phyloP scores from a whole-genome alignment of 2,888 invertebrate species.

The Acleris literana region DNA sequence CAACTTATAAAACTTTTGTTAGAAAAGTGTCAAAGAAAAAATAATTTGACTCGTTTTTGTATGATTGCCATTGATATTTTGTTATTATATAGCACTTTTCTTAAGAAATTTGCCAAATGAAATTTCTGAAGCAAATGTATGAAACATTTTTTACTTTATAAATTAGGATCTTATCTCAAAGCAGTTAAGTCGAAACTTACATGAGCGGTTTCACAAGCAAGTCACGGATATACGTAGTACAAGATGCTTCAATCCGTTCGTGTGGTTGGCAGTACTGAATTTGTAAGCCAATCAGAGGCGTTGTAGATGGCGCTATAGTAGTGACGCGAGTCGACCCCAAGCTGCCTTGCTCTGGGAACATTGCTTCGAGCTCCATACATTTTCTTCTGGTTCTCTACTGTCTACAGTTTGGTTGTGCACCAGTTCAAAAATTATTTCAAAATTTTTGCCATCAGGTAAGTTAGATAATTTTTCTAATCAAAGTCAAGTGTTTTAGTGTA shows the following conservation, averaged over 20 bases:
- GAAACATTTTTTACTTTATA: conserved; percentile 43
- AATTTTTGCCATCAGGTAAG: conserved; percentile 84
- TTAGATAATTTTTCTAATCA: conserved; percentile 68
- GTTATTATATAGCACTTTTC: conserved; percentile 54
- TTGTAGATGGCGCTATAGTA: conserved; percentile 75
- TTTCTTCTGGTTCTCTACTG: conserved; percentile 83
- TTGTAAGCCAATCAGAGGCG: conserved; percentile 64
- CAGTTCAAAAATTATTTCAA: conserved; percentile 82
- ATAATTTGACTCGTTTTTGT: conserved; percentile 46
- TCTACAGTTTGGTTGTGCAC: conserved; percentile 83
- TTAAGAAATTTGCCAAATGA: conserved; percentile 59
- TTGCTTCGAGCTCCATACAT: conserved; percentile 83
- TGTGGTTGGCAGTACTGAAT: conserved; percentile 67
- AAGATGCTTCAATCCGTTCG: conserved; percentile 55
- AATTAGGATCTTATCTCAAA: conserved; percentile 41
- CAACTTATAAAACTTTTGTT: conserved; percentile 72
- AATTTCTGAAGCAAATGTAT: conserved; percentile 74
- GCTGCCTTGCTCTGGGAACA: conserved; percentile 80
- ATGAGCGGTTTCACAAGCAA: conserved; percentile 44
- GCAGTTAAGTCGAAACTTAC: conserved; percentile 45
- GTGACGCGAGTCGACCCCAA: conserved; percentile 80
- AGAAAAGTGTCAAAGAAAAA: conserved; percentile 55
- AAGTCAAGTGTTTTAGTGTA: conserved; percentile 63
- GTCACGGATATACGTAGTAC: conserved; percentile 82
- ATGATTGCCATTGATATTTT: conserved; percentile 48